Conservation (phyloP, 1,140 invertebrate genomes). For the Drosophila equinoxialis region DNA sequence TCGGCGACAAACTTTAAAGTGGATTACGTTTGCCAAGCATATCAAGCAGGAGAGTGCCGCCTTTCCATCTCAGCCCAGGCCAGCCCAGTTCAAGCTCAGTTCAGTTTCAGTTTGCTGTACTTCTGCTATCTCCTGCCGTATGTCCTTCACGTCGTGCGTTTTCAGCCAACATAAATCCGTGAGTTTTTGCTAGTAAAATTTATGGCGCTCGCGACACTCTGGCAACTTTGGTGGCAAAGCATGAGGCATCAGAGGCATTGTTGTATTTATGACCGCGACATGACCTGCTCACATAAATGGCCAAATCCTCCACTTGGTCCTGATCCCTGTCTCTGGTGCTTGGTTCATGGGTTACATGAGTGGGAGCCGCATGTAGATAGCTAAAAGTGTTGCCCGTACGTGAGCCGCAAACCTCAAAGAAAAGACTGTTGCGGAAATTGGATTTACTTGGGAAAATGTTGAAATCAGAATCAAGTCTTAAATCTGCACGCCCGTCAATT, state of each 20-base stretch:
- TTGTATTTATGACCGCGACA: conserved; percentile 82
- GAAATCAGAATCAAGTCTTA: conserved; percentile 44
- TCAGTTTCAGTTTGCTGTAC: neutral
- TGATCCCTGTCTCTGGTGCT: neutral
- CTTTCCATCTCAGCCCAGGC: neutral
- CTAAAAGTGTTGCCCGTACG: conserved; percentile 75
- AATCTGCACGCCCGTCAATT: conserved; percentile 73
- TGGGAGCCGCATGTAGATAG: conserved; percentile 23
- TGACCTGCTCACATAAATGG: conserved; percentile 75
- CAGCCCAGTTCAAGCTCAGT: neutral
- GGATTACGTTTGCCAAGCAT: conserved; percentile 72
- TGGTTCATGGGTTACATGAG: conserved; percentile 15
- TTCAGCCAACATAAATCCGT: conserved; percentile 76
- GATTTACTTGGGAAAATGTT: conserved; percentile 58
- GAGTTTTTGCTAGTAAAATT: conserved; percentile 76
- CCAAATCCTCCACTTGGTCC: conserved; percentile 20
- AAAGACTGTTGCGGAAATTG: conserved; percentile 63
- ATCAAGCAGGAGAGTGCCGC: conserved; percentile 5
- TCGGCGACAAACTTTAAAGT: conserved; percentile 74
- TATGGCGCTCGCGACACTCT: conserved; percentile 76
- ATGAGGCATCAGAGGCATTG: conserved; percentile 53
- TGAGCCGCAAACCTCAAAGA: conserved; percentile 57
- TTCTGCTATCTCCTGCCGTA: conserved; percentile 54
- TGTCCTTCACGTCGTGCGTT: conserved; percentile 42
- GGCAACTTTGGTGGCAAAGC: conserved; percentile 62